Conservation (phyloP, 2,113 vertebrate genomes). For the Paramormyrops kingsleyae region DNA sequence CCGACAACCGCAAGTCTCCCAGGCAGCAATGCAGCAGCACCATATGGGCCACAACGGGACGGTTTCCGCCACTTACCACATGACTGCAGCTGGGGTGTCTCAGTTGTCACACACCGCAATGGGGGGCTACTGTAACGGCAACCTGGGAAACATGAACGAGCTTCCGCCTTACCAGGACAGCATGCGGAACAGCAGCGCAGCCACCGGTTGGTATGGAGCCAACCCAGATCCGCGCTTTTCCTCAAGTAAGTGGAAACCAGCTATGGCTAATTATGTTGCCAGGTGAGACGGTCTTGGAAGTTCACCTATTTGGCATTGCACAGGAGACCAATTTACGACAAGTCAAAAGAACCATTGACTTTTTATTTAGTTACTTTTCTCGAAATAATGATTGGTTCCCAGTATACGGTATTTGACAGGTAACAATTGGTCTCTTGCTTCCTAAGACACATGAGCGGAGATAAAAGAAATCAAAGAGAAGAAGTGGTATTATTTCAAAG, state of each 20-base stretch:
- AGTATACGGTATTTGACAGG: background rate
- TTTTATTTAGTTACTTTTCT: background rate
- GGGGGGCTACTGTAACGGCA: conserved; percentile 98
- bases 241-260: conserved; percentile 80
- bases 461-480: background rate
- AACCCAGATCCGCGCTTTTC: conserved; percentile 96
- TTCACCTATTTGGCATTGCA: background rate
- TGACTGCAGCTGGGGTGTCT: conserved; percentile 93
- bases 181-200: conserved; percentile 87
- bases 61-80: conserved; percentile 95
- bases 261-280: background rate
- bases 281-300: background rate
- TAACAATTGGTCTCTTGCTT: background rate
- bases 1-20: conserved; percentile 92
- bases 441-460: background rate
- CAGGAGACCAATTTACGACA: background rate
- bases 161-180: conserved; percentile 96
- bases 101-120: conserved; percentile 95
- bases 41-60: conserved; percentile 96
- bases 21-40: conserved; percentile 95
- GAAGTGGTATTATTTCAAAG: background rate
- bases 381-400: background rate
- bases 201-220: conserved; percentile 94
- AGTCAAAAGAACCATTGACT: background rate
- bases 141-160: conserved; percentile 92